These are phyloP conservation scores for Sinopyrophorus schimmeli DNA, from an alignment of 2,888 invertebrate genomes.

Conservation along the genomic window DNA sequence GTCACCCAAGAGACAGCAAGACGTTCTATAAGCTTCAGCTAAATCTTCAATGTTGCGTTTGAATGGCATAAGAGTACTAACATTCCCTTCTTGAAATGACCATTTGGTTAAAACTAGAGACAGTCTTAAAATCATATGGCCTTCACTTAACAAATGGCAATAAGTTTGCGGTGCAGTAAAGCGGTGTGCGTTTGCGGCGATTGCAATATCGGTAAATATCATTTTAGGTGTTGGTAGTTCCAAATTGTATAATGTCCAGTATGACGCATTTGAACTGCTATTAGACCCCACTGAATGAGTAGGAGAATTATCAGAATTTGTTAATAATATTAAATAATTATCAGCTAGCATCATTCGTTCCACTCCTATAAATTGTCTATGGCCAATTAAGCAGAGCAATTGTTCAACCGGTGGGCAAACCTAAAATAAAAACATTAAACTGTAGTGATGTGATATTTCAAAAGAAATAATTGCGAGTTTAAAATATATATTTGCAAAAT, in stretches of 20 bases:
- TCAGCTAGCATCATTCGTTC: conserved; percentile 58
- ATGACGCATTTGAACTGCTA: conserved; percentile 52
- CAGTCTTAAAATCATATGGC: conserved; percentile 67
- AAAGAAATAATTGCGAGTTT: too few species aligned
- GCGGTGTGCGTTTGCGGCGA: conserved; percentile 67
- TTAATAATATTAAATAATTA: conserved; percentile 60
- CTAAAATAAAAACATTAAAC: conserved; percentile 42
- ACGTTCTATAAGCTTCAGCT: conserved; percentile 55
- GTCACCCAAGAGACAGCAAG: conserved; percentile 62
- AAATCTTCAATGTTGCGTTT: conserved; percentile 53
- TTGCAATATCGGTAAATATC: conserved; percentile 70
- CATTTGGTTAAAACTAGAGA: conserved; percentile 53
- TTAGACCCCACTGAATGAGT: conserved; percentile 54
- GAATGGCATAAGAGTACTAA: conserved; percentile 42
- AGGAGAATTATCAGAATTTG: conserved; percentile 62
- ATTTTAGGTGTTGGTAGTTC: conserved; percentile 66
- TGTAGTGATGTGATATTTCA: too few species aligned
- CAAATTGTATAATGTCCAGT: conserved; percentile 75
- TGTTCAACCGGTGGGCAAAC: conserved; percentile 62
- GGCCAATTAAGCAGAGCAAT: conserved; percentile 68
- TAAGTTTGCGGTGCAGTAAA: conserved; percentile 69
- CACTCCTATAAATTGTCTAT: conserved; percentile 69
- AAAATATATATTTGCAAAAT: too few species aligned
- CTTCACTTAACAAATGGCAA: conserved; percentile 72
- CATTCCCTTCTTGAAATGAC: conserved; percentile 48